Evolutionary conservation across 2,113 vertebrate genomes (phyloP).

Genomic region (Pterocles orientalis): DNA sequence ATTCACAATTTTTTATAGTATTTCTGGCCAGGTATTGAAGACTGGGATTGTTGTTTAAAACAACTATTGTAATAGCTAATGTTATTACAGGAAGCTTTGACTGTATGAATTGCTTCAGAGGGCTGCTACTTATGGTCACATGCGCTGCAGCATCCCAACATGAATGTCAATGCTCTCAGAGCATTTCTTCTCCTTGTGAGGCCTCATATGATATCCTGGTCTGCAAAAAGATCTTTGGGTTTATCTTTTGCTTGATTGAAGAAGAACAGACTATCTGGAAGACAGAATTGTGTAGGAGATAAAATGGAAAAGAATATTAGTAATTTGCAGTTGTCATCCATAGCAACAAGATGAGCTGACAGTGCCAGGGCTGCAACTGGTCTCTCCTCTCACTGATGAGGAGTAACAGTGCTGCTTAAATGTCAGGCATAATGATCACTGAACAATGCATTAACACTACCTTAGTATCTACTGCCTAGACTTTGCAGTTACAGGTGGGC

Average conservation of each 20-base stretch:
- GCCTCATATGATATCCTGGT: neutral
- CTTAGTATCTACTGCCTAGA: neutral
- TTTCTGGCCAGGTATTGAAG: neutral
- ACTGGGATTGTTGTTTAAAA: neutral
- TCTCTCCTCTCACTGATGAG: neutral
- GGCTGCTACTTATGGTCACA: neutral
- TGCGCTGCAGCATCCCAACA: rapidly evolving
- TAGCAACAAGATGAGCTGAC: neutral
- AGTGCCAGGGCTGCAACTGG: neutral
- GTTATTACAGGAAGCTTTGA: neutral
- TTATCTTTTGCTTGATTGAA: neutral
- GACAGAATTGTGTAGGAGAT: neutral
- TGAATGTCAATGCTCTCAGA: neutral
- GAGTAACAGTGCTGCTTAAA: neutral
- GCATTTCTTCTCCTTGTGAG: neutral
- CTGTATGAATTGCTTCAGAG: neutral
- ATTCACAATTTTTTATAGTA: neutral
- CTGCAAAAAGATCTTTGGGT: neutral
- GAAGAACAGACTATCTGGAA: neutral
- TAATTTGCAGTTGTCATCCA: neutral
- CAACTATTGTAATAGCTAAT: neutral
- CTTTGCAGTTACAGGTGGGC: neutral
- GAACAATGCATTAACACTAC: neutral
- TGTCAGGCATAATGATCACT: neutral
- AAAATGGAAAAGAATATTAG: neutral